Evolutionary conservation across 2,797 vertebrate species (phyloP), one percentile per base, ranked within the genome.

Genomic region (Mallotus villosus): DNA sequence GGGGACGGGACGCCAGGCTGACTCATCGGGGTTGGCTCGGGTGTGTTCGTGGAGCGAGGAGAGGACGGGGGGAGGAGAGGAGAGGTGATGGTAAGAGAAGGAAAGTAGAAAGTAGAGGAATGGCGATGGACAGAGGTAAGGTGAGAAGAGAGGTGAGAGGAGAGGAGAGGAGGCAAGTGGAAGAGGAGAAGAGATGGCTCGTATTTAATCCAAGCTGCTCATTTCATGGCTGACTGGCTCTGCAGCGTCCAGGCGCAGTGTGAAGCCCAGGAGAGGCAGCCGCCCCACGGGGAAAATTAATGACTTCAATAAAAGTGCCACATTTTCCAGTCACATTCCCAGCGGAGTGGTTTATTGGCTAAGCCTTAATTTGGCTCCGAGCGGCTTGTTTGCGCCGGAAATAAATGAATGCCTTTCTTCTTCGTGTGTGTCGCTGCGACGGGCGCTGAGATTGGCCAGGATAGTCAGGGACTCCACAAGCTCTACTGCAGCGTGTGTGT

Each of bases 271-370:
- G 67, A 24, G 59, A 61, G 27, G 55, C 29, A 37, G 81, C 78
- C 74, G 4, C 84, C 88, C 83, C 81, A 83, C 86, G 69, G 85
- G 81, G 83, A 82, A 82, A 91, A 92, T 86, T 90, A 92, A 92
- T 91, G 89, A 90, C 88, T 91, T 84, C 84, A 89, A 90, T 92
- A 89, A 92, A 90, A 88, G 70, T 53, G 85, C 70, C 84, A 84
- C 85, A 83, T 86, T 90, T 86, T 64, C 81, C 78, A 73, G 51
- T 74, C 72, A 85, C 64, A 76, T 81, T 85, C 78, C 85, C 78
- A 66, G 71, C 89, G 34, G 74, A 32, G 53, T 80, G 68, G 61
- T 84, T 86, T 86, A 87, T 83, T 84, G 84, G 79, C 77, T 70
- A 49, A 77, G 46, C 55, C 29, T 82, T 84, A 81, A 87, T 90